A percentile compares a stretch with the other conserved stretches of the same genome.
Conservation (phyloP, 1,140 invertebrate species). For the Penaeus vannamei region DNA sequence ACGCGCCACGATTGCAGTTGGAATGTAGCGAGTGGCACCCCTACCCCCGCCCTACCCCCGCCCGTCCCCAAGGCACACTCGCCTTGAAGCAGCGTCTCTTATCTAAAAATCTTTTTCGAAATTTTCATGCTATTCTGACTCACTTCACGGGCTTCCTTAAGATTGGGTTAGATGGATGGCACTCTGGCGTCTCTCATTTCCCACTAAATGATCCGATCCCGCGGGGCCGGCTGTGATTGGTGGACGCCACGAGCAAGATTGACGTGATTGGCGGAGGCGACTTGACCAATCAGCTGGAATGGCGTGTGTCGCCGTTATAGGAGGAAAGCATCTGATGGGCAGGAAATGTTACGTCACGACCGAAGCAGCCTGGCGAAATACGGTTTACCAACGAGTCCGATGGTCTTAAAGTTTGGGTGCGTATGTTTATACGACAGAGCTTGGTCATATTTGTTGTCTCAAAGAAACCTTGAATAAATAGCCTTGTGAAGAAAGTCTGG, state of each 20-base stretch:
- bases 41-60: not conserved
- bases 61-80: not conserved
- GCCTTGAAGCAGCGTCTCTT: not conserved
- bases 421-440: too few relatives aligned
- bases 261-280: conserved; percentile 41
- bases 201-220: conserved; percentile 56
- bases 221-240: conserved; percentile 35
- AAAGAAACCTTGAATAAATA: too few relatives aligned
- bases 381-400: too few relatives aligned
- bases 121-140: conserved; percentile 16
- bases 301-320: conserved; percentile 18
- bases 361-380: too few relatives aligned
- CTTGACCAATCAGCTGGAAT: conserved; percentile 57
- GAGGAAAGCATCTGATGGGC: conserved; percentile 40
- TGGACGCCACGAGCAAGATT: conserved; percentile 18
- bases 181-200: conserved; percentile 54
- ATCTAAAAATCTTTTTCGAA: conserved; percentile 55
- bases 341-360: conserved; percentile 41
- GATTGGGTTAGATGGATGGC: conserved; percentile 62
- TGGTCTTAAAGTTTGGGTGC: too few relatives aligned
- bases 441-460: too few relatives aligned
- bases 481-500: too few relatives aligned
- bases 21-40: not conserved
- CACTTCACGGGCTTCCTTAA: conserved; percentile 40
- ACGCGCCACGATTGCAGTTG: too few relatives aligned